phyloP scores from a whole-genome alignment of 1,140 invertebrate species.

The Phymastichus coffea region DNA sequence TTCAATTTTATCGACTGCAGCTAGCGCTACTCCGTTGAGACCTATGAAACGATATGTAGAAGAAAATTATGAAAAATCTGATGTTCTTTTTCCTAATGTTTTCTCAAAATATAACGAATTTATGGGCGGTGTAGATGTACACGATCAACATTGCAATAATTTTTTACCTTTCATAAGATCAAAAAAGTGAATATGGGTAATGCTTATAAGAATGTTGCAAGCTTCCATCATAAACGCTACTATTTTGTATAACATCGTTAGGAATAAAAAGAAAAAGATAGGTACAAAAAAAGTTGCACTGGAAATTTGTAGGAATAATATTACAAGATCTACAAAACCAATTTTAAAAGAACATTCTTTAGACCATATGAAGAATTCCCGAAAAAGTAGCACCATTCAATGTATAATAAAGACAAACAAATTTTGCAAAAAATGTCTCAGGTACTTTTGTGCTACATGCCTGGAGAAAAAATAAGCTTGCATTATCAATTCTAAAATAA shows the following conservation, averaged over 20 bases:
- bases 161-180: neutral
- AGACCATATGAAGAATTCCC: no score
- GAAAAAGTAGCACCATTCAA: neutral
- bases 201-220: neutral
- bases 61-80: no score
- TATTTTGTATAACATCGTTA: neutral
- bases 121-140: neutral
- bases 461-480: no score
- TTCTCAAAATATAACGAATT: neutral
- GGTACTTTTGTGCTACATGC: no score
- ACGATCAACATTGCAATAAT: neutral
- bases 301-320: neutral
- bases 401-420: no score
- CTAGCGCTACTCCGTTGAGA: neutral
- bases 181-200: neutral
- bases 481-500: no score
- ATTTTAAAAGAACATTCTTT: no score
- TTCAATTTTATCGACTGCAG: conserved; percentile 7
- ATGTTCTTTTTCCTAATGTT: neutral
- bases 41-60: neutral
- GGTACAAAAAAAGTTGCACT: neutral
- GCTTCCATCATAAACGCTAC: neutral
- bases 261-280: neutral
- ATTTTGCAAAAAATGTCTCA: no score
- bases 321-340: no score